Evolutionary conservation across 2,113 vertebrate species (phyloP).

Genomic region (Entomyzon cyanotis): DNA sequence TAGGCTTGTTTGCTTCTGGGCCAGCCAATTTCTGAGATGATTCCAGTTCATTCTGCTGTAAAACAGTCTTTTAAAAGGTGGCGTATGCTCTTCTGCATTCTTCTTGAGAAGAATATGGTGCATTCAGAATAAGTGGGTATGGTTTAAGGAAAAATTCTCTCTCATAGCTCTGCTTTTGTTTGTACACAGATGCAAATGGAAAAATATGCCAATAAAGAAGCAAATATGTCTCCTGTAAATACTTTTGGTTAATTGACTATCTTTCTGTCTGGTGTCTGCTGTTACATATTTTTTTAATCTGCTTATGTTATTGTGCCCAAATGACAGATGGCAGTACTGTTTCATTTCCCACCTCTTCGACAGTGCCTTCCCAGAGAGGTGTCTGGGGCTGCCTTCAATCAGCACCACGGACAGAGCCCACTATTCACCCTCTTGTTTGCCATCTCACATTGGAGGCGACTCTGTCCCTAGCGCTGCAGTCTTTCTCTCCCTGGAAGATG

Average conservation of each 20-base stretch:
- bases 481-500: background rate
- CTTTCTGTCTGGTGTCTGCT: background rate
- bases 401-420: background rate
- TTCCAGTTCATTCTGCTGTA: background rate
- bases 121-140: background rate
- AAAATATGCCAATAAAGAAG: background rate
- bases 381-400: background rate
- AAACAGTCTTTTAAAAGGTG: background rate
- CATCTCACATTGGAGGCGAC: fast-evolving
- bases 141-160: background rate
- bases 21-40: background rate
- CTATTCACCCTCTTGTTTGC: fast-evolving
- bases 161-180: background rate
- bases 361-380: fast-evolving
- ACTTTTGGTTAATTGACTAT: background rate
- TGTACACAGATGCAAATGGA: background rate
- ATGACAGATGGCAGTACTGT: background rate
- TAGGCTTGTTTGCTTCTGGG: background rate
- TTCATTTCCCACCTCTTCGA: fast-evolving
- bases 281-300: background rate
- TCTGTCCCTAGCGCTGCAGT: too few species aligned
- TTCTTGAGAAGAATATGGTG: background rate
- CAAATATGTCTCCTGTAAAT: background rate
- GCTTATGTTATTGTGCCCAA: background rate
- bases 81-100: background rate